phyloP scores from a whole-genome alignment of 2,797 vertebrate genomes.

The Dryobates pubescens region DNA sequence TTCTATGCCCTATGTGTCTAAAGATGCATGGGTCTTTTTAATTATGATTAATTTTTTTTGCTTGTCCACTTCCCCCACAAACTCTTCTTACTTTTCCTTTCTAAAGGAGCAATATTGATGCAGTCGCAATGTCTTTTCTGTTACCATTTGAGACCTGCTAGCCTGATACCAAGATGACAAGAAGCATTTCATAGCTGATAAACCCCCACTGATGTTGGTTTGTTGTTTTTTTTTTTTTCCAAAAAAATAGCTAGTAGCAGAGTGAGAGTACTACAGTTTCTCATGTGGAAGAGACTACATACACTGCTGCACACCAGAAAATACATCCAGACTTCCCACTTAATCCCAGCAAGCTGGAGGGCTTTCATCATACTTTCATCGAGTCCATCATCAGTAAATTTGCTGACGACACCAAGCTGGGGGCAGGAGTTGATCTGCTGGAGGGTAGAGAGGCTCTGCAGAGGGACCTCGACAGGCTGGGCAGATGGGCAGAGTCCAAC shows the following conservation, averaged over 20 bases:
- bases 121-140: not conserved
- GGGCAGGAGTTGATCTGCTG: too few species aligned
- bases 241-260: not conserved
- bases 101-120: not conserved
- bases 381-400: too few species aligned
- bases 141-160: not conserved
- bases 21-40: not conserved
- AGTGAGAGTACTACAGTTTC: not conserved
- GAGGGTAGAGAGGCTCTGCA: too few species aligned
- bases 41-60: not conserved
- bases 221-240: not conserved
- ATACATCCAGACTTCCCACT: not conserved
- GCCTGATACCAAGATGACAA: not conserved
- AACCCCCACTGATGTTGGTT: not conserved
- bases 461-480: too few species aligned
- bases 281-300: fast-evolving
- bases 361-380: not conserved
- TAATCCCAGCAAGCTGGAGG: not conserved
- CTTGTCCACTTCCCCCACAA: fast-evolving
- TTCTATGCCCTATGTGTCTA: not conserved
- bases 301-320: fast-evolving
- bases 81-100: not conserved
- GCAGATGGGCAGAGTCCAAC: too few species aligned
- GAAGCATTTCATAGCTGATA: not conserved
- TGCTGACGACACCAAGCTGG: too few species aligned